Evolutionary conservation across 2,113 vertebrate genomes (phyloP).

Genomic region (Eurystomus gularis): DNA sequence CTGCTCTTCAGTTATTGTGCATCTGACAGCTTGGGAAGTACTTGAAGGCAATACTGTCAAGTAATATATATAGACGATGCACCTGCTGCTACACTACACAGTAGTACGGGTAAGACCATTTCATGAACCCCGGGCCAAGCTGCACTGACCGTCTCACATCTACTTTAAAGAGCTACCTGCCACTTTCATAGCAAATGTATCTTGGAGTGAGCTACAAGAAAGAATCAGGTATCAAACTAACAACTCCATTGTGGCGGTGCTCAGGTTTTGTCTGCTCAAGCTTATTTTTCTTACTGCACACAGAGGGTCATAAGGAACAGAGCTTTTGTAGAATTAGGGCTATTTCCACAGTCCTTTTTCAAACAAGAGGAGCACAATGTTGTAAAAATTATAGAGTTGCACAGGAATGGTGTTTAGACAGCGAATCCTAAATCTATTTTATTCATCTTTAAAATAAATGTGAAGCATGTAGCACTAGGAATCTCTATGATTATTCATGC

Average conservation of each 20-base stretch:
- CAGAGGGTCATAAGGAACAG: background rate
- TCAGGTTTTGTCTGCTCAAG: background rate
- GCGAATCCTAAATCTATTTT: background rate
- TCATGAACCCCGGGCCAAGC: background rate
- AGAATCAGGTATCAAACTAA: background rate
- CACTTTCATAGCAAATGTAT: background rate
- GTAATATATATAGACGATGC: background rate
- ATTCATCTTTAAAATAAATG: background rate
- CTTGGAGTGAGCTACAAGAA: background rate
- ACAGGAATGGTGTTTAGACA: background rate
- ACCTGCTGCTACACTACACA: background rate
- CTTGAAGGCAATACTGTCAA: background rate
- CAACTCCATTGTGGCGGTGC: background rate
- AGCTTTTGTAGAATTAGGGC: background rate
- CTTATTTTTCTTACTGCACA: background rate
- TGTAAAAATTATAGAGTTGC: background rate
- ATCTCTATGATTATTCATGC: background rate
- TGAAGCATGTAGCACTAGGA: background rate
- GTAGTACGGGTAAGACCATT: background rate
- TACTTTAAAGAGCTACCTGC: background rate
- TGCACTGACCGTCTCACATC: background rate
- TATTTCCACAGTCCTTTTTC: background rate
- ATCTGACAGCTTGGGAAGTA: background rate
- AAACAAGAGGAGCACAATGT: background rate
- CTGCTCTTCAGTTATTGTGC: background rate